These are phyloP conservation scores for Myotis lucifugus DNA, from an alignment of 2,113 vertebrate species.

Conservation along the genomic window DNA sequence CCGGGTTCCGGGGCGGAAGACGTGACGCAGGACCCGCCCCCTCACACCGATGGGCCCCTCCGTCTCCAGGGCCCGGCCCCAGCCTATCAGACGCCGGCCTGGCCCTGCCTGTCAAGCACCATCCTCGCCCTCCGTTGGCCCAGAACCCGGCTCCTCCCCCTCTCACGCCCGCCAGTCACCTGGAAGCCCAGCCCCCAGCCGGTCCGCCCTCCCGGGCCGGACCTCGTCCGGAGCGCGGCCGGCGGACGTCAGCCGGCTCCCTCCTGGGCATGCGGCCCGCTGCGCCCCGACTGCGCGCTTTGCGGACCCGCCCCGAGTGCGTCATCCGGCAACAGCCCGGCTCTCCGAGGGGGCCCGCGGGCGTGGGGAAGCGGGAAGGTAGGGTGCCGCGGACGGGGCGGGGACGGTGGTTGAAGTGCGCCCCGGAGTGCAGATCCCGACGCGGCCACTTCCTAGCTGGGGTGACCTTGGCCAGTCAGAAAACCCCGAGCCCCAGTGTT, in stretches of 20 bases:
- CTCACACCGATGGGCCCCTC: constrained; percentile 13
- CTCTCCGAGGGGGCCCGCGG: not conserved
- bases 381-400: not conserved
- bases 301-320: not conserved
- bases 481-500: not conserved
- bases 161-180: not conserved
- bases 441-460: not conserved
- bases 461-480: not conserved
- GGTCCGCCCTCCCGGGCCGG: not conserved
- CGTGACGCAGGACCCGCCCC: constrained; percentile 33
- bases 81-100: constrained; percentile 44
- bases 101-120: not conserved
- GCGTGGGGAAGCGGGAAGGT: not conserved
- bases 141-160: not conserved
- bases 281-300: too few relatives aligned
- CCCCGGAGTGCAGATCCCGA: not conserved
- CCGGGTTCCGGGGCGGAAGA: not conserved
- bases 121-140: not conserved
- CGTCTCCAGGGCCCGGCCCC: constrained; percentile 17
- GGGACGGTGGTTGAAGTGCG: not conserved
- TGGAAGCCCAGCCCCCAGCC: not conserved
- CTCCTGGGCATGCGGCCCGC: accelerated
- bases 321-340: not conserved
- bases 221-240: not conserved
- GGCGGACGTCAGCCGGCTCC: not conserved